Conservation (phyloP, 2,113 vertebrate species). For the Sula dactylatra region DNA sequence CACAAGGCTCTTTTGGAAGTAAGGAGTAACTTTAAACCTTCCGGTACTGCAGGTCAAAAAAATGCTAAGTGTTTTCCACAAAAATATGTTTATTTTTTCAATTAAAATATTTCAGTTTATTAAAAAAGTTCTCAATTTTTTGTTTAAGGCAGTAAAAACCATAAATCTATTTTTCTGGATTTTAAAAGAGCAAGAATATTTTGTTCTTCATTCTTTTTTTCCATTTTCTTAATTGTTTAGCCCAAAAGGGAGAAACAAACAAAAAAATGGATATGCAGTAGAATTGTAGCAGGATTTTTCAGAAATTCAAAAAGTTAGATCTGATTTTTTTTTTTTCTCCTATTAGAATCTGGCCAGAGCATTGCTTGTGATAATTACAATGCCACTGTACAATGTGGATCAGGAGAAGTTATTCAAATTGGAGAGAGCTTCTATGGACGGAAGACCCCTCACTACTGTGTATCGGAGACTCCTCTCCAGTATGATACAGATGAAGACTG, state of each 20-base stretch:
- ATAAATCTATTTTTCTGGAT: not conserved
- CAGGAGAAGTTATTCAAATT: slow-evolving; percentile 86
- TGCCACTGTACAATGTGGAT: slow-evolving; percentile 85
- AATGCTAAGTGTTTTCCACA: not conserved
- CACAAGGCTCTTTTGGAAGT: not conserved
- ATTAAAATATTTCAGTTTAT: not conserved
- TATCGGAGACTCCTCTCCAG: not conserved
- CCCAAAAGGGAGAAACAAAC: not conserved
- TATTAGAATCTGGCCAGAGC: slow-evolving; percentile 76
- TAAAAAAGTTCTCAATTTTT: not conserved
- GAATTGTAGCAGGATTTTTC: not conserved
- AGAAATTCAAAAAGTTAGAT: not conserved
- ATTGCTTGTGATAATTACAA: slow-evolving; percentile 84
- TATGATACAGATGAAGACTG: slow-evolving; percentile 72
- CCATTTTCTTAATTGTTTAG: not conserved
- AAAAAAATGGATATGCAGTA: not conserved
- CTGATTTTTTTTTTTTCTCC: not conserved
- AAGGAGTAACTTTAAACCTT: not conserved
- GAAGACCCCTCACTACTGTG: slow-evolving; percentile 85
- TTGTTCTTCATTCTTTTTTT: not conserved
- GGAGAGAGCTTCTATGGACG: slow-evolving; percentile 85
- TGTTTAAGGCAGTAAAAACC: not conserved
- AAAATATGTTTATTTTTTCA: not conserved
- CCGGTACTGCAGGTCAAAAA: not conserved
- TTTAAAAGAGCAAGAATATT: not conserved